Conservation (phyloP, 2,797 vertebrate species). For the Psittacula derbiana region DNA sequence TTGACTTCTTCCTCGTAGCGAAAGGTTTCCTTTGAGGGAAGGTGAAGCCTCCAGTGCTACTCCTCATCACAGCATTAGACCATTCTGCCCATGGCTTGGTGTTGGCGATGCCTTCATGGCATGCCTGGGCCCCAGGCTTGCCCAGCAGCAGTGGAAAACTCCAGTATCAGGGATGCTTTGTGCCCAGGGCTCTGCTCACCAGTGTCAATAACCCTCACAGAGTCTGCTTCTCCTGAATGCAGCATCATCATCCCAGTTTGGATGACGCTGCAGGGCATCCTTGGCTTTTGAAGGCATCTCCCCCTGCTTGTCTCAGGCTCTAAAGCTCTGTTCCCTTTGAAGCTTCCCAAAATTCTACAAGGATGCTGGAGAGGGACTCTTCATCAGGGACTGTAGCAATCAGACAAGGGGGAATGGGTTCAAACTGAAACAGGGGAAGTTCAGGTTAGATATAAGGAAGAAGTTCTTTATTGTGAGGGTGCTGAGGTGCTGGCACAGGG, state of each 20-base stretch:
- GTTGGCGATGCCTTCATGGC: not conserved
- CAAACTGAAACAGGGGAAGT: not conserved
- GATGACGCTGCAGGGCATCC: not conserved
- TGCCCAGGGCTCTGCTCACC: not conserved
- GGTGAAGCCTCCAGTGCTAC: not conserved
- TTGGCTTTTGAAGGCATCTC: not conserved
- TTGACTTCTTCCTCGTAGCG: not conserved
- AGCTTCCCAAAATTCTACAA: not conserved
- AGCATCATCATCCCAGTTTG: rapidly evolving
- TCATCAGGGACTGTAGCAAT: not conserved
- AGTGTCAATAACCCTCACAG: not conserved
- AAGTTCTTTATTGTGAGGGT: not conserved
- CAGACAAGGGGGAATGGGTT: not conserved
- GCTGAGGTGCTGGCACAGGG: not conserved
- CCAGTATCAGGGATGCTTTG: rapidly evolving
- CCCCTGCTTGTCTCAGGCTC: not conserved
- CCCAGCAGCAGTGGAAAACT: not conserved
- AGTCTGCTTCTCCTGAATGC: not conserved
- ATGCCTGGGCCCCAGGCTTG: not conserved
- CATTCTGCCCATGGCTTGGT: not conserved
- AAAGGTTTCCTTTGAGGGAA: slow-evolving; percentile 8
- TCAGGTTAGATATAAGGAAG: not conserved
- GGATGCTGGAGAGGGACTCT: not conserved
- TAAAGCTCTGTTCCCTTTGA: not conserved
- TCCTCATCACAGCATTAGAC: not conserved